Conservation (phyloP, 2,888 invertebrate genomes). For the Punctoribates punctum region DNA sequence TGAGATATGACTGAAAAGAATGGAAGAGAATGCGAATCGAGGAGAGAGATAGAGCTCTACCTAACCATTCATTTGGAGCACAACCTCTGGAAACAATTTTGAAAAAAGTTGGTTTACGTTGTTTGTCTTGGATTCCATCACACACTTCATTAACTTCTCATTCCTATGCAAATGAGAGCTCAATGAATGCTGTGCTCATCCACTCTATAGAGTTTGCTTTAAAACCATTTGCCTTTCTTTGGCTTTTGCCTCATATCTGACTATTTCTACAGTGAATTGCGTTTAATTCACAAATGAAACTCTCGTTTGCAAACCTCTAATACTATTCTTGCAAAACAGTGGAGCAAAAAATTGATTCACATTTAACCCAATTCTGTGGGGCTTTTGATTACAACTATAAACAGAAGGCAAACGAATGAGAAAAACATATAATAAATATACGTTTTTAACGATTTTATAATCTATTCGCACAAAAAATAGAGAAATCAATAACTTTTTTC, state of each 20-base stretch:
- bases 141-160: conserved; percentile 50
- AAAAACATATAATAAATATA: conserved; percentile 6
- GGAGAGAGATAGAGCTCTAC: background rate
- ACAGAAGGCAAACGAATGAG: background rate
- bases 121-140: conserved; percentile 49
- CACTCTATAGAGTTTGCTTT: conserved; percentile 6
- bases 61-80: no score
- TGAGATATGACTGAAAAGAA: background rate
- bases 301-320: background rate
- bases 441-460: conserved; percentile 10
- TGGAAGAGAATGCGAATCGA: background rate
- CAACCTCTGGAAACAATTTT: background rate
- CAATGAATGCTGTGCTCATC: conserved; percentile 22
- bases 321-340: background rate
- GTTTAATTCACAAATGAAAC: conserved; percentile 18
- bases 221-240: background rate
- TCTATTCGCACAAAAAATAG: background rate
- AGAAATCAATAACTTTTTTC: background rate
- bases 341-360: conserved; percentile 25
- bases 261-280: background rate
- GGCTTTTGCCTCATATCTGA: background rate
- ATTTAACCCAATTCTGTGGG: conserved; percentile 23
- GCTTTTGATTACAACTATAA: conserved; percentile 12
- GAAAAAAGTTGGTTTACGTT: conserved; percentile 44
- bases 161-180: conserved; percentile 48